Evolutionary conservation across 2,797 vertebrate genomes (phyloP).

Genomic region (Australoheros facetus): DNA sequence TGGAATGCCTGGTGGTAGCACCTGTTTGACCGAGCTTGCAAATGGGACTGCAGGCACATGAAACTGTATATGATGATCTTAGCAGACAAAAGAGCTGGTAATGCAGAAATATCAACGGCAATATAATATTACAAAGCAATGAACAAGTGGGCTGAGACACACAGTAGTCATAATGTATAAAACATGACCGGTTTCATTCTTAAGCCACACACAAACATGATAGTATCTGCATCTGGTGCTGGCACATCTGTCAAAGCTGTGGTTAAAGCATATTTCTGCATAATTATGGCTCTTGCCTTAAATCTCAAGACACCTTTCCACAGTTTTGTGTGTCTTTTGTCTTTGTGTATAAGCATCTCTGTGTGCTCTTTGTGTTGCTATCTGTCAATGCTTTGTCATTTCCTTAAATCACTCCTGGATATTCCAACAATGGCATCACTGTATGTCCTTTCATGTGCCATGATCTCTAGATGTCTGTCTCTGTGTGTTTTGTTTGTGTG

Average conservation of each 20-base stretch:
- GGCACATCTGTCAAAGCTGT: background rate
- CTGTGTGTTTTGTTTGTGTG: conserved; percentile 51
- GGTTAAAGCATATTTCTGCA: background rate
- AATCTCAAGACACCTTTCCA: background rate
- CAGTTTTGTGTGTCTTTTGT: background rate
- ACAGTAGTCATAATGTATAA: conserved; percentile 61
- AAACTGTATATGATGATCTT: conserved; percentile 66
- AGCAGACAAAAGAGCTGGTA: conserved; percentile 42
- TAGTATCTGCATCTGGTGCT: conserved; percentile 37
- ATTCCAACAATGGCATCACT: conserved; percentile 67
- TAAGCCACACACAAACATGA: conserved; percentile 21
- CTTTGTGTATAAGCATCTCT: background rate
- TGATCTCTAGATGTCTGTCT: conserved; percentile 62
- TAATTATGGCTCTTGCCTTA: background rate
- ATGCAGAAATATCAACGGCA: conserved; percentile 53
- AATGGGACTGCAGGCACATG: conserved; percentile 47
- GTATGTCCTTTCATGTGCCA: conserved; percentile 47
- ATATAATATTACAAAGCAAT: conserved; percentile 60
- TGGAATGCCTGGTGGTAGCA: conserved; percentile 62
- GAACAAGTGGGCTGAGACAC: conserved; percentile 38
- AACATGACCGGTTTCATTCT: conserved; percentile 45
- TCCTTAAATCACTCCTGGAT: conserved; percentile 55
- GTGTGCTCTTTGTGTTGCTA: conserved; percentile 19
- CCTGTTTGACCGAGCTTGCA: conserved; percentile 59
- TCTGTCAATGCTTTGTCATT: conserved; percentile 55